Evolutionary conservation across 1,140 invertebrate species (phyloP), one percentile per base, ranked within the genome.

Genomic region (Sarcophaga bullata): DNA sequence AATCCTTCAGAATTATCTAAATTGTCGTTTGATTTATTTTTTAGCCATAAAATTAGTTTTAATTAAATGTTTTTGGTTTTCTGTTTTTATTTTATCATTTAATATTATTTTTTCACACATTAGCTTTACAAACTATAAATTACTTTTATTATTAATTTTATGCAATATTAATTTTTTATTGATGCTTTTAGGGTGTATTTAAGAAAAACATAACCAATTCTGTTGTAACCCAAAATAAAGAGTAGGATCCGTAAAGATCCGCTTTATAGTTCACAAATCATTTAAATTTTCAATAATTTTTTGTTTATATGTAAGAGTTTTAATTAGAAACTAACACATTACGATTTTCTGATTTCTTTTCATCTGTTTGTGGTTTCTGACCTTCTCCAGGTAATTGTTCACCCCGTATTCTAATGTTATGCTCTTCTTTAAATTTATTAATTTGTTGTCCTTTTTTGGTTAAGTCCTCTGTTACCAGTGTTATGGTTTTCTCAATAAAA

Each of bases 401-500:
- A 1, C 94, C 94, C 86, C 93, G 92, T 85, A 96, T 93, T 87
- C 92, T 93, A 85, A 99, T 97, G 89, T 97, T 96, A 87, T 98
- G 93, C 86, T 96, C n/a, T 87, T 98, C 96, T 89, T 97, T 97
- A 90, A n/a, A 99, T 84, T 97, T 95, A 89, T 98, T 97, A 52
- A 99, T 95, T 91, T 98, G 97, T 78, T 93, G 91, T 7, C 97
- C 97, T 91, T 98, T n/a, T 84, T 94, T 94, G 52, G 94, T 92
- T 13, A 98, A 91, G 90, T 98, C 95, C 76, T 95, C 94, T 78
- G 95, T 95, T 13, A 98, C 91, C 80, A 92, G 92, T 87, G 95
- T 93, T 80, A 97, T 94, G 4, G 96, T 92, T 90, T 95, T 94
- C 6, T 92, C 92, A 83, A 99, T 91, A 93, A 96, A 95, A 86